A percentile compares a stretch with the other conserved stretches of the same genome.
Evolutionary conservation across 2,113 vertebrate genomes (phyloP).

Genomic region (Hiodon alosoides): DNA sequence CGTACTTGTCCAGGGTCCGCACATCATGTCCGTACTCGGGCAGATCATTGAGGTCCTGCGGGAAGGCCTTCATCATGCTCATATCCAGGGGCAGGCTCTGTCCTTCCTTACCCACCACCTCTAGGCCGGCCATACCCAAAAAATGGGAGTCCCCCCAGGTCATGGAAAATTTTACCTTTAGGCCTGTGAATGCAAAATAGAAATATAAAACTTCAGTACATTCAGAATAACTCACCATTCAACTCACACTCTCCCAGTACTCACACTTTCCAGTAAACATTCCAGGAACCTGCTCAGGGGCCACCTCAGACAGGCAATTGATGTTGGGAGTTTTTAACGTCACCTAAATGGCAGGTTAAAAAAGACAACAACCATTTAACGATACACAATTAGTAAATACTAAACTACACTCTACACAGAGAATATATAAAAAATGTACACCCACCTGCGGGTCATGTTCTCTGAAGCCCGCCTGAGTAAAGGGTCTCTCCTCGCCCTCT

Average conservation of each 20-base stretch:
- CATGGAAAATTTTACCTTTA: constrained; percentile 75
- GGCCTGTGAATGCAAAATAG: constrained; percentile 53
- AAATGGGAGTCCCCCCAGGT: constrained; percentile 91
- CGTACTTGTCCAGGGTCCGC: constrained; percentile 86
- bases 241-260: constrained; percentile 36
- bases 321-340: constrained; percentile 45
- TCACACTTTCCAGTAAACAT: constrained; percentile 81
- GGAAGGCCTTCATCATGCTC: constrained; percentile 75
- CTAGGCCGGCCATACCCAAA: constrained; percentile 85
- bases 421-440: neutral
- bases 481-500: constrained; percentile 80
- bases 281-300: constrained; percentile 62
- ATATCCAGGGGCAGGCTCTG: constrained; percentile 68
- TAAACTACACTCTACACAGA: too few relatives aligned
- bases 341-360: constrained; percentile 44
- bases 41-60: constrained; percentile 80
- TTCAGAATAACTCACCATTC: neutral
- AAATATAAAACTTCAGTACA: neutral
- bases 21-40: constrained; percentile 72
- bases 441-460: constrained; percentile 58
- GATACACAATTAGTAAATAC: too few relatives aligned
- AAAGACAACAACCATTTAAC: neutral
- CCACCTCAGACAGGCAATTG: constrained; percentile 40
- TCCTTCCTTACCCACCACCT: constrained; percentile 80
- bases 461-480: constrained; percentile 77